These are phyloP conservation scores for Spialia ferax DNA, from an alignment of 2,888 invertebrate species.

Conservation along the genomic window DNA sequence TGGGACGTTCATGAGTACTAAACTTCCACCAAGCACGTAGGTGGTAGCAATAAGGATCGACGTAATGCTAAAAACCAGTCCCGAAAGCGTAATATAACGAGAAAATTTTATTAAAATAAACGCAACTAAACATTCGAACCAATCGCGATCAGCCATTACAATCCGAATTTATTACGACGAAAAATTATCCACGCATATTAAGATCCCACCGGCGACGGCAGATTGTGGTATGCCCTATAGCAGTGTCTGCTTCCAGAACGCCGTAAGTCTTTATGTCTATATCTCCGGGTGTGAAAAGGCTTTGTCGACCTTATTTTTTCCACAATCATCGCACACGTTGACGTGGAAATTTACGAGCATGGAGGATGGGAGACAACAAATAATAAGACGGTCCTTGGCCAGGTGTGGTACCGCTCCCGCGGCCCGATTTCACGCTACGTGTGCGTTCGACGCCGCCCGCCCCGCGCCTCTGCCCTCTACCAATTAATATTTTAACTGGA, in stretches of 20 bases:
- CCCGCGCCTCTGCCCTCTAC: slow-evolving; percentile 55
- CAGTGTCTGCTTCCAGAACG: slow-evolving; percentile 53
- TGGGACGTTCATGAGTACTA: slow-evolving; percentile 61
- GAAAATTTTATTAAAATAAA: slow-evolving; percentile 70
- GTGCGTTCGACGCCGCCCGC: slow-evolving; percentile 68
- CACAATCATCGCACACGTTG: slow-evolving; percentile 84
- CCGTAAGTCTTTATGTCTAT: slow-evolving; percentile 72
- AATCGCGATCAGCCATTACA: slow-evolving; percentile 80
- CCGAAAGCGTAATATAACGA: slow-evolving; percentile 58
- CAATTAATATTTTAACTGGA: slow-evolving; percentile 83
- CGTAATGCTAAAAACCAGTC: slow-evolving; percentile 71
- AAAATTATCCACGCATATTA: slow-evolving; percentile 84
- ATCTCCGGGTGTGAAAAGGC: slow-evolving; percentile 77
- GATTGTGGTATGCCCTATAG: slow-evolving; percentile 55
- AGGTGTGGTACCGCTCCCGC: slow-evolving; percentile 77
- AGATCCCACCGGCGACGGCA: slow-evolving; percentile 59
- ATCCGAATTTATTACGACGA: slow-evolving; percentile 84
- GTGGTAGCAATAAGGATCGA: slow-evolving; percentile 65
- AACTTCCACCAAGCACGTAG: slow-evolving; percentile 61
- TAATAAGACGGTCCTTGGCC: slow-evolving; percentile 77
- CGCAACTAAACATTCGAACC: slow-evolving; percentile 71
- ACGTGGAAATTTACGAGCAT: slow-evolving; percentile 85
- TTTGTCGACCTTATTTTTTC: slow-evolving; percentile 80
- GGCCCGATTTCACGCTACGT: slow-evolving; percentile 84
- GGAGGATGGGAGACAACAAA: slow-evolving; percentile 84